Percentiles rank a stretch among this genome's conserved stretches.
Evolutionary conservation across 2,797 vertebrate genomes (phyloP).

Genomic region (Erethizon dorsatum): DNA sequence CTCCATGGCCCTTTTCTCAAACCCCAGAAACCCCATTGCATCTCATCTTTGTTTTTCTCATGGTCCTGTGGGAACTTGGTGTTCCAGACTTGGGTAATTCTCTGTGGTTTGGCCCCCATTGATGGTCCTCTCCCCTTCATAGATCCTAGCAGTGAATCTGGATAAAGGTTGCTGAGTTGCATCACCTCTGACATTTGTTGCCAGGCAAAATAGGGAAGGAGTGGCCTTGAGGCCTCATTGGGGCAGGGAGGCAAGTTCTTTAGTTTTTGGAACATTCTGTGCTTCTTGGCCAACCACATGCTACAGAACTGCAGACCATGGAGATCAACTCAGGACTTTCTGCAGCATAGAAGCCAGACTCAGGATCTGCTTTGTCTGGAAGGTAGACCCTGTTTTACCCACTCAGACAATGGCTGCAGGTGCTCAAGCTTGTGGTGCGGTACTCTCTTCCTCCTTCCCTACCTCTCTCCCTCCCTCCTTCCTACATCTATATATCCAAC

Average conservation of each 20-base stretch:
- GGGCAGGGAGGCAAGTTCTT: constrained; percentile 17
- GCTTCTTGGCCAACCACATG: neutral
- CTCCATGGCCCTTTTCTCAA: neutral
- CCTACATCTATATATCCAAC: neutral
- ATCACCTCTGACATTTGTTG: constrained; percentile 72
- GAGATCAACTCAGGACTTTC: neutral
- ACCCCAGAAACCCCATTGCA: neutral
- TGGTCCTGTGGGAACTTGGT: neutral
- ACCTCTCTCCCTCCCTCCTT: neutral
- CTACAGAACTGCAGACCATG: neutral
- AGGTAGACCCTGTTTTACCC: neutral
- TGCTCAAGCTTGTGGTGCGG: neutral
- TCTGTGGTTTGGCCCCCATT: neutral
- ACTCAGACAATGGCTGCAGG: neutral
- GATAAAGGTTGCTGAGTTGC: constrained; percentile 76
- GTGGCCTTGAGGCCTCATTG: constrained; percentile 73
- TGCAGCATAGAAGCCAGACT: neutral
- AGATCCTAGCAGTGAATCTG: neutral
- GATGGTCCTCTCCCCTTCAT: neutral
- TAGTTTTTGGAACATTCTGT: constrained; percentile 65
- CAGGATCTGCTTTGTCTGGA: neutral
- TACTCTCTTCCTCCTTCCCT: neutral
- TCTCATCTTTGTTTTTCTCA: constrained; percentile 45
- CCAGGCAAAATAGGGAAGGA: constrained; percentile 72
- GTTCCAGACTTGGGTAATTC: constrained; percentile 50